Conservation (phyloP, 35 echinoderm and acorn worm species). For the Apostichopus parvimensis region DNA sequence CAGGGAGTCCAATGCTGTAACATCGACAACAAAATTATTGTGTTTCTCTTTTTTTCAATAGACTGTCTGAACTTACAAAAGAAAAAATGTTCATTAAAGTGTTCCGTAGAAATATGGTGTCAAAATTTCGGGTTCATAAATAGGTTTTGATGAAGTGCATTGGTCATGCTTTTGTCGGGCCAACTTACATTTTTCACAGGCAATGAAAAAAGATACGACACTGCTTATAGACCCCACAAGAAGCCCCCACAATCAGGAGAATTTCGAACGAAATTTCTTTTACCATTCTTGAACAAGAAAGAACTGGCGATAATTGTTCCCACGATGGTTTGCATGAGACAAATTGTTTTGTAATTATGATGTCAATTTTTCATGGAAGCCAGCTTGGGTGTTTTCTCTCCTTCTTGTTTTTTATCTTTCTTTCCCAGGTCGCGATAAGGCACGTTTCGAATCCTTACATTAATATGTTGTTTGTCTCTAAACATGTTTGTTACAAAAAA, state of each 20-base stretch:
- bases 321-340: neutral
- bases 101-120: constrained; percentile 9
- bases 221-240: constrained; percentile 34
- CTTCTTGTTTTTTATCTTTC: neutral
- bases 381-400: neutral
- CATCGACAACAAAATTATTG: neutral
- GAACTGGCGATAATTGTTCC: neutral
- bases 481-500: constrained; percentile 1
- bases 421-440: neutral
- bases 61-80: neutral
- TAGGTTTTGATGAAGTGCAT: constrained; percentile 17
- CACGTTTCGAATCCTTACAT: neutral
- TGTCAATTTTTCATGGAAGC: neutral
- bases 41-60: neutral
- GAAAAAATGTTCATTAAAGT: neutral
- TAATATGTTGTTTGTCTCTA: neutral
- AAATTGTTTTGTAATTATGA: constrained; percentile 47
- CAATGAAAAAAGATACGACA: constrained; percentile 34
- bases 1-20: neutral
- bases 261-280: neutral
- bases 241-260: neutral
- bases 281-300: neutral
- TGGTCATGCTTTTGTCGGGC: neutral
- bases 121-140: constrained; percentile 7
- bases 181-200: constrained; percentile 38